phyloP scores from a whole-genome alignment of 2,888 invertebrate genomes.

The Spisula subtruncata region DNA sequence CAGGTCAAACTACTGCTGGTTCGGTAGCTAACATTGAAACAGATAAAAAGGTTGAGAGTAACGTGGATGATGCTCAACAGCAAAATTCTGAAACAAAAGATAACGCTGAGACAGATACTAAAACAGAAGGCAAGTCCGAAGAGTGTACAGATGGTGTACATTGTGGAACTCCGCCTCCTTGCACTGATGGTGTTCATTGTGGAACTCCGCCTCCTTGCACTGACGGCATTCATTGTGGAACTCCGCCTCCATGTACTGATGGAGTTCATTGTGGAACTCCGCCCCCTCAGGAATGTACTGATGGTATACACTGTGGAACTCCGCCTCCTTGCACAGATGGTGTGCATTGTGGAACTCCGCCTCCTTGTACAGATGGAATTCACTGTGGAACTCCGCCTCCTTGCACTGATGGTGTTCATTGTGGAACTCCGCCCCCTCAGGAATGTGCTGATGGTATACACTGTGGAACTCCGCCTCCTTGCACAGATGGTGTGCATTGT shows the following conservation, averaged over 20 bases:
- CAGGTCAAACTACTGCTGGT: neutral
- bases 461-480: conserved; percentile 67
- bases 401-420: conserved; percentile 63
- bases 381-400: conserved; percentile 73
- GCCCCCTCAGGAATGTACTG: conserved; percentile 67
- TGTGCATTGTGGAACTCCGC: conserved; percentile 69
- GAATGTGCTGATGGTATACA: conserved; percentile 67
- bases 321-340: conserved; percentile 69
- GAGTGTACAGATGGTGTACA: conserved; percentile 73
- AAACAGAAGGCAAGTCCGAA: neutral
- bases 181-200: conserved; percentile 71
- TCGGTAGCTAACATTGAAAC: neutral
- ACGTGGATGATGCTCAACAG: neutral
- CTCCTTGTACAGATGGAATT: conserved; percentile 67
- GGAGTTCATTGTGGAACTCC: conserved; percentile 72
- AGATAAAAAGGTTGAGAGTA: neutral
- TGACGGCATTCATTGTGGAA: conserved; percentile 73
- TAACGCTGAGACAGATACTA: neutral
- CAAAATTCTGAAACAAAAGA: neutral
- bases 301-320: conserved; percentile 73
- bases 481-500: conserved; percentile 68
- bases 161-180: conserved; percentile 74
- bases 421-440: conserved; percentile 66
- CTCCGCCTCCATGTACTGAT: conserved; percentile 64
- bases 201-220: conserved; percentile 70